Percentiles rank a stretch among this genome's conserved stretches.
Conservation (phyloP, 2,797 vertebrate genomes). For the Accipiter superciliosus region DNA sequence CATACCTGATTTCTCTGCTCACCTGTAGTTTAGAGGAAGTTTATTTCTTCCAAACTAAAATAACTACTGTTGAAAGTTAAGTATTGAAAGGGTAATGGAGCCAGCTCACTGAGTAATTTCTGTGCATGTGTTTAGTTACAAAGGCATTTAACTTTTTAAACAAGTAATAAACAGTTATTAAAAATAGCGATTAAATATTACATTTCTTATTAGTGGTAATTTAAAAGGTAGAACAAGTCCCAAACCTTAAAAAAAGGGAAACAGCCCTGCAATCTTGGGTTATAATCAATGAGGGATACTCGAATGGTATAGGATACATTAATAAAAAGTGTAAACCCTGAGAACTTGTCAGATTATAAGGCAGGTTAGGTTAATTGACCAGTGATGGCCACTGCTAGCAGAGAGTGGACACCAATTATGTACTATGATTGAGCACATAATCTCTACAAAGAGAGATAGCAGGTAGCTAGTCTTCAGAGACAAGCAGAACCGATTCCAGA, state of each 20-base stretch:
- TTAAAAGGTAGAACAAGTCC: background rate
- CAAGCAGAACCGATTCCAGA: background rate
- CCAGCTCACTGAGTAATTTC: background rate
- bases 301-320: background rate
- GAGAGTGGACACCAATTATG: background rate
- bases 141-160: background rate
- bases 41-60: background rate
- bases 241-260: background rate
- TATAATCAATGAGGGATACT: background rate
- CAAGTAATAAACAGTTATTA: background rate
- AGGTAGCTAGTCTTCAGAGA: background rate
- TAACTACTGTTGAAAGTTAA: background rate
- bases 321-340: background rate
- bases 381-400: background rate
- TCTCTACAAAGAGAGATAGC: background rate
- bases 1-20: background rate
- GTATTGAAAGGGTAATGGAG: background rate
- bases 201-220: background rate
- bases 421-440: background rate
- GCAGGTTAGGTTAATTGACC: background rate
- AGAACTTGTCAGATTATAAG: background rate
- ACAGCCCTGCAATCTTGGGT: background rate
- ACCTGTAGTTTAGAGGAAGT: background rate
- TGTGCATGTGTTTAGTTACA: background rate
- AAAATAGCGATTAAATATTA: background rate